These are phyloP conservation scores for Drosophila pallidifrons DNA, from an alignment of 1,140 invertebrate genomes.

Conservation along the genomic window DNA sequence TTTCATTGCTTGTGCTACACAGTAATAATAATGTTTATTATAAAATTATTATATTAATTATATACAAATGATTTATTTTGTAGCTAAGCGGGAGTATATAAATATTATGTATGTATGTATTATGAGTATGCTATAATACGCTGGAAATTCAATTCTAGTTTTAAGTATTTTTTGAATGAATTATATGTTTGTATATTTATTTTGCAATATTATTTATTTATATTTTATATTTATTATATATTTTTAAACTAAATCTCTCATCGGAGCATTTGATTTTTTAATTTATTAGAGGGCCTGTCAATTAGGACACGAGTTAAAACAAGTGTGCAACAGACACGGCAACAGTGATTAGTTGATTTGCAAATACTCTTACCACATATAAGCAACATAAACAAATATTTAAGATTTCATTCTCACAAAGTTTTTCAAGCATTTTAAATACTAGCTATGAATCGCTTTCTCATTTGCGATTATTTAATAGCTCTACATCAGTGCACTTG, in stretches of 20 bases:
- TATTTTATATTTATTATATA: background rate
- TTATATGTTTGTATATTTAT: background rate
- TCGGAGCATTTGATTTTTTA: too few species aligned
- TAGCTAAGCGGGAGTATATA: too few species aligned
- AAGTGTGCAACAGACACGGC: background rate
- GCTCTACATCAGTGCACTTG: background rate
- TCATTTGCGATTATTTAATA: conserved; percentile 30
- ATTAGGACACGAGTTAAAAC: conserved; percentile 2
- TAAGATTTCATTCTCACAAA: background rate
- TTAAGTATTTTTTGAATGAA: too few species aligned
- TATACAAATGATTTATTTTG: too few species aligned
- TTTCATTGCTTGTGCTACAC: conserved; percentile 4
- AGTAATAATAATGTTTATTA: conserved; percentile 5
- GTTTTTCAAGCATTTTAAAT: background rate
- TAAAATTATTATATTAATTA: too few species aligned
- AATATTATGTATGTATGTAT: too few species aligned
- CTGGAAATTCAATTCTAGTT: too few species aligned
- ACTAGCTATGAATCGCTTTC: too few species aligned
- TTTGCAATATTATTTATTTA: background rate
- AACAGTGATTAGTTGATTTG: background rate
- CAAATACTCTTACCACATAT: background rate
- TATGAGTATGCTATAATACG: too few species aligned
- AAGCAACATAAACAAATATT: too few species aligned
- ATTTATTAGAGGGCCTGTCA: conserved; percentile 38
- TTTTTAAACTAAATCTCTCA: background rate